Percentiles rank a stretch among this genome's conserved stretches.
These are phyloP conservation scores for Hermaeophaga mercurialis DNA, from an alignment of 2,888 invertebrate species.

Conservation along the genomic window DNA sequence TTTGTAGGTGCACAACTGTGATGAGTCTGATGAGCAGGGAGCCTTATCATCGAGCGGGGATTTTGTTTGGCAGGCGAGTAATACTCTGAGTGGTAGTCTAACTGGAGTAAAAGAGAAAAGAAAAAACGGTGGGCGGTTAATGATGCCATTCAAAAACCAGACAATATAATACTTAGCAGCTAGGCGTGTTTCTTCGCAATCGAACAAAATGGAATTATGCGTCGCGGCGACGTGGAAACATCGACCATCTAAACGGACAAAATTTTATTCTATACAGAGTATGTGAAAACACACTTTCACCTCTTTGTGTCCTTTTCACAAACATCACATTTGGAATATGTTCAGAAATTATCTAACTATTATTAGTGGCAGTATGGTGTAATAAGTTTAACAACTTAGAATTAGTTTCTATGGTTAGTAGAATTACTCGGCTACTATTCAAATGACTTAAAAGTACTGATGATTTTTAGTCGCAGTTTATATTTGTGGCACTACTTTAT, in stretches of 20 bases:
- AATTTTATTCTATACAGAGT: no score
- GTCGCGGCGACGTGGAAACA: not conserved
- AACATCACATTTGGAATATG: no score
- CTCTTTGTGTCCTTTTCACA: no score
- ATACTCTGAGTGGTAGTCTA: constrained; percentile 16
- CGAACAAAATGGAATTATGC: constrained; percentile 28
- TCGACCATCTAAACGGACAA: not conserved
- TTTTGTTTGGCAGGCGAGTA: constrained; percentile 9
- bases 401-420: no score
- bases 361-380: no score
- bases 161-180: constrained; percentile 26
- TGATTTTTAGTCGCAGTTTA: no score
- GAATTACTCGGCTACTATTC: no score
- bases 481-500: no score
- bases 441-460: no score
- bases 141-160: constrained; percentile 31
- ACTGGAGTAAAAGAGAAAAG: constrained; percentile 10
- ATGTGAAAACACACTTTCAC: no score
- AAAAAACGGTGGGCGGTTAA: constrained; percentile 28
- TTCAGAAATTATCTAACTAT: no score
- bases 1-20: constrained; percentile 1
- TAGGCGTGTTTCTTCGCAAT: constrained; percentile 30
- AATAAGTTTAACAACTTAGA: no score
- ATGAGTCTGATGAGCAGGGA: constrained; percentile 17
- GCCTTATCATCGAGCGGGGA: constrained; percentile 3